A percentile compares a stretch with the other conserved stretches of the same genome.
These are phyloP conservation scores for Saturnia pavonia DNA, from an alignment of 2,888 invertebrate species.

Conservation along the genomic window DNA sequence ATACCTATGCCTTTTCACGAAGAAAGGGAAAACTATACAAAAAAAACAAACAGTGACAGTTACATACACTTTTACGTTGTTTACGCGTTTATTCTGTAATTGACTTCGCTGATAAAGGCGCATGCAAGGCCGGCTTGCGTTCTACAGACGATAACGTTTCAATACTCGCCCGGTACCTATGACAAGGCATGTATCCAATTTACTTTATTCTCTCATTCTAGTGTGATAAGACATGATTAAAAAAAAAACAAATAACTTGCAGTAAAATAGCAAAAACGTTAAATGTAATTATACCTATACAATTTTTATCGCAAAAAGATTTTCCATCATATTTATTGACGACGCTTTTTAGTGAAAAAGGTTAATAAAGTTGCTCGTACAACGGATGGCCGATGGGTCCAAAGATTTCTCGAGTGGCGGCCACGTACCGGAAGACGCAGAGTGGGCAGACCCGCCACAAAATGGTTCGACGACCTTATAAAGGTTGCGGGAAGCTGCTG, in stretches of 20 bases:
- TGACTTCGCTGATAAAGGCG: conserved; percentile 48
- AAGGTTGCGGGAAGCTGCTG: no score
- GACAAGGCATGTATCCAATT: conserved; percentile 14
- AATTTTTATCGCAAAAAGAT: background rate
- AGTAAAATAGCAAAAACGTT: background rate
- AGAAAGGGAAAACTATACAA: no score
- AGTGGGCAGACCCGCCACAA: no score
- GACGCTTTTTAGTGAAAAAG: no score
- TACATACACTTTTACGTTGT: no score
- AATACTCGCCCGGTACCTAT: conserved; percentile 11
- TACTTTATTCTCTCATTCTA: conserved; percentile 17
- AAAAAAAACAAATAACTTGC: background rate
- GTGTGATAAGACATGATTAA: conserved; percentile 17
- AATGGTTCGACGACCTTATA: no score
- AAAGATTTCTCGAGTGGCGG: no score
- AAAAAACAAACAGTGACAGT: conserved; percentile 10
- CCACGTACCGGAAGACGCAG: no score
- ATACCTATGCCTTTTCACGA: no score
- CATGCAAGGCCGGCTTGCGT: conserved; percentile 41
- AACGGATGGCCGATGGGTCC: no score
- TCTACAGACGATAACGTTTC: conserved; percentile 37
- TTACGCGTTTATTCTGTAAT: conserved; percentile 40
- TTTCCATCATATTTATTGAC: no score
- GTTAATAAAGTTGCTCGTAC: no score
- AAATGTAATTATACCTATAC: background rate